Base-by-base conservation (phyloP, 2,113 vertebrate species). In the Rhodinocichla rosea region DNA sequence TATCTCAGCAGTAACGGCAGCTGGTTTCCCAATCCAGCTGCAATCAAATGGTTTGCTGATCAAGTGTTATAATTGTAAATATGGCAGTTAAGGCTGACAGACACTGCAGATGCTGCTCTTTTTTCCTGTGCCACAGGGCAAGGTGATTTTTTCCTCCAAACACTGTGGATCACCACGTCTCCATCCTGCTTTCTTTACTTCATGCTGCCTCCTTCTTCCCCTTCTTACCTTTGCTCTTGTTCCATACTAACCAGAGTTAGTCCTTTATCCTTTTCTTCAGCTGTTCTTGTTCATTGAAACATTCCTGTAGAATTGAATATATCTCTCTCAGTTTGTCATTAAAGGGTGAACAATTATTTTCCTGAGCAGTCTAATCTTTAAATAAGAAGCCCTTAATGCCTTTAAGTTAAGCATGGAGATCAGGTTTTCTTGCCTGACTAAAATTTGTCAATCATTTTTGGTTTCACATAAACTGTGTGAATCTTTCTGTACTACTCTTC, bases 21-120 rank as follows among this genome's bases (percentile, higher is more conserved):
- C 62, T 93, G 84, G 19, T 91, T 93, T 93, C 78, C 70, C 75
- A 90, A 65, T 73, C 44, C 92, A 94, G 65, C 82, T 95, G 78
- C 78, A 88, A 85, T 90, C 70, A 80, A 93, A 69, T 57, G 30
- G 49, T 42, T 76, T 11, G 53, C 62, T 92, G 94, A 76, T 85
- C 82, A 87, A 45, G 70, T 80, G 80, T 68, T 88, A 45, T 24
- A 84, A 56, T 75, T 9, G 59, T 13, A 76, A 85, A 83, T 65
- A 69, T 10, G 65, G 24, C 77, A 76, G 87, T 91, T 91, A 90
- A 53, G 40, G 27, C 47, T 84, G 47, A 18, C 24, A 62, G 59
- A 87, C 35, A 8, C 15, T 78, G 32, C 33, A 71, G 33, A 69
- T 64, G 11, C 16, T 85, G 21, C 15, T 56, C 30, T 59, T 87